Conservation (phyloP, 2,888 invertebrate genomes). For the Trachelus tabidus region DNA sequence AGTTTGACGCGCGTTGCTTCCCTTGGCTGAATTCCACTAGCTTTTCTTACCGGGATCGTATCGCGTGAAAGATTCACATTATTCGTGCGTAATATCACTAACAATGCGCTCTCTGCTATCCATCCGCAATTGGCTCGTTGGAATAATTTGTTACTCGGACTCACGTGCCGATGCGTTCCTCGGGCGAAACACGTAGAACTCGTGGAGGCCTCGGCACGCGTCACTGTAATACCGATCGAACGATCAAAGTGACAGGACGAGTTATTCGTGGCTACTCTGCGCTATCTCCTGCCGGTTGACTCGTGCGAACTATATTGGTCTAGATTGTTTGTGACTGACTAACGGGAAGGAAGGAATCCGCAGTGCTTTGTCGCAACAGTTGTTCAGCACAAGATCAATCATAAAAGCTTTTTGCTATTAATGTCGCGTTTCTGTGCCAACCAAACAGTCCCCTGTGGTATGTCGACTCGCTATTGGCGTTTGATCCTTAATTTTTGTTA, state of each 20-base stretch:
- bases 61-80: background rate
- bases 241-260: background rate
- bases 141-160: background rate
- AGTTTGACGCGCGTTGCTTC: background rate
- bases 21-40: background rate
- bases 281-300: background rate
- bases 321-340: background rate
- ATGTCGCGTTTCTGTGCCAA: conserved; percentile 18
- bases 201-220: background rate
- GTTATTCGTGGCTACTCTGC: background rate
- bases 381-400: conserved; percentile 31
- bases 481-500: background rate
- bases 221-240: background rate
- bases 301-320: background rate
- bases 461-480: background rate
- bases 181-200: background rate
- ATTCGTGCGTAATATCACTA: background rate
- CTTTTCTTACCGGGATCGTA: background rate
- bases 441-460: background rate
- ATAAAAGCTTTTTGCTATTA: conserved; percentile 24
- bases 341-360: background rate
- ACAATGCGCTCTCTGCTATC: background rate
- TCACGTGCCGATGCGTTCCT: background rate
- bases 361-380: conserved; percentile 3
- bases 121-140: background rate